A percentile compares a stretch with the other conserved stretches of the same genome.
Conservation (phyloP, 2,113 vertebrate species). For the Electrona antarctica region DNA sequence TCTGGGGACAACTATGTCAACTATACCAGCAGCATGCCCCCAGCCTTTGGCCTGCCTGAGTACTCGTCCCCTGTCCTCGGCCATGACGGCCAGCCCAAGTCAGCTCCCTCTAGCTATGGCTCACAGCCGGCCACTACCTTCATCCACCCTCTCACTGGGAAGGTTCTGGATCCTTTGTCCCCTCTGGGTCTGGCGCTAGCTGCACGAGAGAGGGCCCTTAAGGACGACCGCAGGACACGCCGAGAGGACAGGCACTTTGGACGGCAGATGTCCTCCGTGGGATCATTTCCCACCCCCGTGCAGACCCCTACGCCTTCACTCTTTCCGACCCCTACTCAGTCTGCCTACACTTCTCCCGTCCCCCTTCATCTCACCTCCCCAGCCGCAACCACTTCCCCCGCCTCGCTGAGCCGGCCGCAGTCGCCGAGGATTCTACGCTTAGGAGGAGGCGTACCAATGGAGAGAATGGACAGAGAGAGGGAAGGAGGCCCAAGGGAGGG, state of each 20-base stretch:
- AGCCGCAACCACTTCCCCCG: conserved; percentile 67
- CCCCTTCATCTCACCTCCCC: conserved; percentile 68
- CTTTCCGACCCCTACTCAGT: conserved; percentile 68
- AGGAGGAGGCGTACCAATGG: conserved; percentile 65
- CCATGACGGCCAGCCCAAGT: conserved; percentile 76
- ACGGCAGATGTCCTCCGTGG: conserved; percentile 73
- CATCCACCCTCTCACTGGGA: conserved; percentile 91
- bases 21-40: conserved; percentile 82
- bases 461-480: conserved; percentile 66
- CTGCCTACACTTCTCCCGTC: conserved; percentile 73
- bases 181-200: conserved; percentile 88
- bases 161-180: conserved; percentile 88
- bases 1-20: conserved; percentile 85
- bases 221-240: conserved; percentile 83
- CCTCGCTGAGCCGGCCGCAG: conserved; percentile 76
- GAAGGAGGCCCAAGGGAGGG: conserved; percentile 72
- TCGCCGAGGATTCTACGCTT: conserved; percentile 76
- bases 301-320: conserved; percentile 67
- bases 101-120: conserved; percentile 71
- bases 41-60: conserved; percentile 80
- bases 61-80: conserved; percentile 75
- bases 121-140: conserved; percentile 79
- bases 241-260: conserved; percentile 81
- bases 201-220: conserved; percentile 87
- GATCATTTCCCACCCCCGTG: conserved; percentile 74